phyloP scores from a whole-genome alignment of 2,797 vertebrate genomes.

The Emys orbicularis region DNA sequence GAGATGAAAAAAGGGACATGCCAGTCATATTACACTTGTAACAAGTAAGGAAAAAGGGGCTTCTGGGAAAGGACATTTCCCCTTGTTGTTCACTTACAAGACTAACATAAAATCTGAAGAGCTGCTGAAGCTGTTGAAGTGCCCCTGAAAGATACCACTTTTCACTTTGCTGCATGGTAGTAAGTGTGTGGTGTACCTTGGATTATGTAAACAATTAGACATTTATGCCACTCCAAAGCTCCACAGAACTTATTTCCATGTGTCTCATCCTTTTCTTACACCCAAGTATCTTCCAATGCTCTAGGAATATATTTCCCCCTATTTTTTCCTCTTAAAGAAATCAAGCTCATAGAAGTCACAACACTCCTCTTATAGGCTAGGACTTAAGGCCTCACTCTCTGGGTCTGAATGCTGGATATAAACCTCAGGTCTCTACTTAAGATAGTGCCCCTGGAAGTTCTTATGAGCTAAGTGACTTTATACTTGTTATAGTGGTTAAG shows the following conservation, averaged over 20 bases:
- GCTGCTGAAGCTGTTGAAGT: neutral
- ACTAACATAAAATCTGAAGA: neutral
- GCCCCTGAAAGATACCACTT: neutral
- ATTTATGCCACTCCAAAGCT: neutral
- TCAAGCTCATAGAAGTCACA: neutral
- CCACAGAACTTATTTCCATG: neutral
- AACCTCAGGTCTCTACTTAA: neutral
- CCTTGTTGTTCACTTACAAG: neutral
- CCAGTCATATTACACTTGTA: neutral
- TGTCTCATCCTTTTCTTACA: neutral
- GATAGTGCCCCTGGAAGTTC: neutral
- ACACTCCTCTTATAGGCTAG: neutral
- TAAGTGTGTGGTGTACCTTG: neutral
- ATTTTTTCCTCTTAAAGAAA: neutral
- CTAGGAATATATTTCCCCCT: neutral
- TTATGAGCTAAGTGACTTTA: neutral
- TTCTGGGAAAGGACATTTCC: neutral
- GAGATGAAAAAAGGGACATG: neutral
- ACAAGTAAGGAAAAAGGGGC: neutral
- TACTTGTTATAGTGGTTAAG: neutral
- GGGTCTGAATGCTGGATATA: neutral
- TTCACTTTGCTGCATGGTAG: neutral
- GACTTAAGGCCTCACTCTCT: neutral
- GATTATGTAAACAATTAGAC: neutral
- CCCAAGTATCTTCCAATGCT: neutral